phyloP scores from a whole-genome alignment of 2,888 invertebrate species.

The Opisthograptis luteolata region DNA sequence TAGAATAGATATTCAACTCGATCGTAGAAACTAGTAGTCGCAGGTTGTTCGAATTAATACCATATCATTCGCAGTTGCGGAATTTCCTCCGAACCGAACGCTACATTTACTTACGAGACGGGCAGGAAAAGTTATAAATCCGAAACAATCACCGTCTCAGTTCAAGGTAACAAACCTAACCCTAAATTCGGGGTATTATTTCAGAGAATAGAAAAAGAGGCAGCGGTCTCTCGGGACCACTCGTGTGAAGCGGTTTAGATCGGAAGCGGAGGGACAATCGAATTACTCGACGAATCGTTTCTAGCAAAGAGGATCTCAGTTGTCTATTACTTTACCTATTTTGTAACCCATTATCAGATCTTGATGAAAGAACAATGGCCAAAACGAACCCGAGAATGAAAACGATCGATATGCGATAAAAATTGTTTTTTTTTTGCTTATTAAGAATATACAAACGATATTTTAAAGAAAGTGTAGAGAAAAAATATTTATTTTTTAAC shows the following conservation, averaged over 20 bases:
- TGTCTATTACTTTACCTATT: neutral
- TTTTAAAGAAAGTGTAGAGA: too few relatives aligned
- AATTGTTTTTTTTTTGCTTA: too few relatives aligned
- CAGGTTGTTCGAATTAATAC: too few relatives aligned
- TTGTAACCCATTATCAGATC: neutral
- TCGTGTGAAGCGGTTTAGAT: slow-evolving; percentile 29
- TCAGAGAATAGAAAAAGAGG: slow-evolving; percentile 31
- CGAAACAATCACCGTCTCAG: slow-evolving; percentile 19
- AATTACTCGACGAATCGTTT: slow-evolving; percentile 14
- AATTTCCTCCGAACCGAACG: neutral
- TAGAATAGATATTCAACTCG: too few relatives aligned
- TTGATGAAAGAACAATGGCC: too few relatives aligned
- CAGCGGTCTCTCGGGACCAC: slow-evolving; percentile 23
- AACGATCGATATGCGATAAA: too few relatives aligned
- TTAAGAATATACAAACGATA: too few relatives aligned
- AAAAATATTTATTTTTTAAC: too few relatives aligned
- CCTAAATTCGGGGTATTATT: slow-evolving; percentile 27
- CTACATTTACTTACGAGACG: too few relatives aligned
- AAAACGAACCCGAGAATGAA: too few relatives aligned
- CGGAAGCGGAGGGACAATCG: slow-evolving; percentile 13
- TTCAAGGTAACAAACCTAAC: slow-evolving; percentile 22
- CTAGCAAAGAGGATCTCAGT: neutral
- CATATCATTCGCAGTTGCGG: too few relatives aligned
- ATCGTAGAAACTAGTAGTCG: too few relatives aligned
- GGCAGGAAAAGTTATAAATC: slow-evolving; percentile 9